phyloP scores from a whole-genome alignment of 2,888 invertebrate genomes.

The Caenorhabditis doughertyi region DNA sequence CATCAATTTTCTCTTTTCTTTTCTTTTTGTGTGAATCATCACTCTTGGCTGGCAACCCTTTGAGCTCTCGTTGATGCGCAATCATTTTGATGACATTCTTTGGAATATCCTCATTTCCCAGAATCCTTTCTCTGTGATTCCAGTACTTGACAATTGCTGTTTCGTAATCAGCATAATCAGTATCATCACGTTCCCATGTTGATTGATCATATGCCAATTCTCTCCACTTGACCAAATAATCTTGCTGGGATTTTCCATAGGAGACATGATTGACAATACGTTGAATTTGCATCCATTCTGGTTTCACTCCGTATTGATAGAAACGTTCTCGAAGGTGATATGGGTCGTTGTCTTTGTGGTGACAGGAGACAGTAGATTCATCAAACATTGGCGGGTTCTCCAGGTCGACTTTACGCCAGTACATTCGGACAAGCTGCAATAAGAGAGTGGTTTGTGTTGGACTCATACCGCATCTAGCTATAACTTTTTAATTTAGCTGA shows the following conservation, averaged over 20 bases:
- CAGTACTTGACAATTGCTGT: slow-evolving; percentile 93
- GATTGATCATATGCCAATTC: slow-evolving; percentile 97
- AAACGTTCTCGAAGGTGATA: slow-evolving; percentile 85
- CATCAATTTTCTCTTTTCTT: slow-evolving; percentile 86
- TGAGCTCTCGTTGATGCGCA: slow-evolving; percentile 71
- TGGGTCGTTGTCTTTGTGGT: slow-evolving; percentile 83
- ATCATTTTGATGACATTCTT: slow-evolving; percentile 80
- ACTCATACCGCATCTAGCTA: too few species aligned
- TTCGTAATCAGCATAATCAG: slow-evolving; percentile 87
- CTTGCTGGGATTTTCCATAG: slow-evolving; percentile 84
- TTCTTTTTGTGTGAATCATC: slow-evolving; percentile 84
- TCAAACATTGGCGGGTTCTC: slow-evolving; percentile 98
- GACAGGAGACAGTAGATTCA: slow-evolving; percentile 80
- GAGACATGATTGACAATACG: slow-evolving; percentile 93
- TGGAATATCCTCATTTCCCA: slow-evolving; percentile 87
- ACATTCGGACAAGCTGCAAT: slow-evolving; percentile 93
- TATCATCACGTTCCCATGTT: slow-evolving; percentile 97
- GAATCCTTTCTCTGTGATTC: slow-evolving; percentile 86
- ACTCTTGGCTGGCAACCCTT: slow-evolving; percentile 71
- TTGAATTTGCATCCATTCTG: slow-evolving; percentile 95
- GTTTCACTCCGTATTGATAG: slow-evolving; percentile 95
- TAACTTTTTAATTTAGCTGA: too few species aligned
- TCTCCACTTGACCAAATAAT: slow-evolving; percentile 97
- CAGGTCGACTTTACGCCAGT: slow-evolving; percentile 95
- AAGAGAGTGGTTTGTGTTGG: too few species aligned